These are phyloP conservation scores for Bovichtus diacanthus DNA, from an alignment of 2,797 vertebrate species.

Conservation along the genomic window DNA sequence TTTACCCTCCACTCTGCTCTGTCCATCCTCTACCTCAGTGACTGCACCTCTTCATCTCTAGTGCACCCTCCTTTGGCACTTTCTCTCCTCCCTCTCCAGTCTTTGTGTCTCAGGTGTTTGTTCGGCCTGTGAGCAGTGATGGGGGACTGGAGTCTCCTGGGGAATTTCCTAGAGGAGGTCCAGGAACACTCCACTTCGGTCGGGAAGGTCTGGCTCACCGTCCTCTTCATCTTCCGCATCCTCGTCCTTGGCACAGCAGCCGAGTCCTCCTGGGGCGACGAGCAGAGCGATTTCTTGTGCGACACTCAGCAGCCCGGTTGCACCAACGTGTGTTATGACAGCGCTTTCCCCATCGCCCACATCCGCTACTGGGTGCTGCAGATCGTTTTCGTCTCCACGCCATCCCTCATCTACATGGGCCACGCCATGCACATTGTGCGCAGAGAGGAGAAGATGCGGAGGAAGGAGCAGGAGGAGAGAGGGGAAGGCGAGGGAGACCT, in stretches of 20 bases:
- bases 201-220: constrained; percentile 96
- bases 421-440: constrained; percentile 95
- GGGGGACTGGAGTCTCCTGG: constrained; percentile 98
- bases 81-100: constrained; percentile 2
- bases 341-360: constrained; percentile 97
- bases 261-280: constrained; percentile 97
- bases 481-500: constrained; percentile 79
- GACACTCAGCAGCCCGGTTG: constrained; percentile 96
- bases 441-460: constrained; percentile 90
- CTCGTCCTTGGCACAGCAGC: constrained; percentile 96
- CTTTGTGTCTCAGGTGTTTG: constrained; percentile 57
- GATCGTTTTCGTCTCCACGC: constrained; percentile 98
- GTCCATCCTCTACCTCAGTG: constrained; percentile 16
- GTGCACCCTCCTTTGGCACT: background rate
- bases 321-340: constrained; percentile 96
- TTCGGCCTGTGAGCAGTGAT: constrained; percentile 81
- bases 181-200: constrained; percentile 98
- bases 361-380: constrained; percentile 98
- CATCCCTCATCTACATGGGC: constrained; percentile 96
- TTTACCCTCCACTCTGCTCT: background rate
- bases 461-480: constrained; percentile 82
- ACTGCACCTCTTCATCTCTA: constrained; percentile 10
- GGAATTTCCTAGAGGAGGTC: constrained; percentile 97
- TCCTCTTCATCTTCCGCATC: constrained; percentile 98
- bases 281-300: constrained; percentile 96